Evolutionary conservation across 2,113 vertebrate species (phyloP).

Genomic region (Illadopsis cleaveri): DNA sequence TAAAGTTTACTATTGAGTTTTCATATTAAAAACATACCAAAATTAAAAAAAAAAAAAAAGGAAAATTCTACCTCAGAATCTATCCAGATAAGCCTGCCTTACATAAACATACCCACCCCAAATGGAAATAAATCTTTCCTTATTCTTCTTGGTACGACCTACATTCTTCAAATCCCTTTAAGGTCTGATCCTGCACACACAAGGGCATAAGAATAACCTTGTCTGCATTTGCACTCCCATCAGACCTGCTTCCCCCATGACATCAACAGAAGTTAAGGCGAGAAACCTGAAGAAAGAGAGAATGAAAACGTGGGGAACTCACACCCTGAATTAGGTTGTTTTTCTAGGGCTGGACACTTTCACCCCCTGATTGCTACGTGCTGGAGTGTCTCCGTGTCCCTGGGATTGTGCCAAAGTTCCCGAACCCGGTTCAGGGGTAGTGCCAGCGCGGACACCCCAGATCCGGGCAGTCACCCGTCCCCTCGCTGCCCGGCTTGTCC

Average conservation of each 20-base stretch:
- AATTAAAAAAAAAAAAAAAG: neutral
- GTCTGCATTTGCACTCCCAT: too few relatives aligned
- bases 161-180: neutral
- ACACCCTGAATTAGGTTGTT: neutral
- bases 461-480: neutral
- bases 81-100: neutral
- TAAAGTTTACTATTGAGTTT: neutral
- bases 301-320: neutral
- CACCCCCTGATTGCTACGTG: fast-evolving
- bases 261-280: neutral
- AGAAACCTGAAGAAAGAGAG: neutral
- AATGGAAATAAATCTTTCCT: neutral
- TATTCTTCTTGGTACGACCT: neutral
- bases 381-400: neutral
- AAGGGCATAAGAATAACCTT: neutral
- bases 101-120: neutral
- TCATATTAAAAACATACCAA: neutral
- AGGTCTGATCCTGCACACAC: neutral
- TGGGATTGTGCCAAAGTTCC: neutral
- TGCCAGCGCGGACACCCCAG: neutral
- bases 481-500: neutral
- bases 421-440: fast-evolving
- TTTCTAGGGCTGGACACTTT: neutral
- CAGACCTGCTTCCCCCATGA: neutral
- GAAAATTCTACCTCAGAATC: neutral